A percentile compares a stretch with the other conserved stretches of the same genome.
phyloP scores from a whole-genome alignment of 35 echinoderm and acorn worm species.

The Ophiothrix spiculata region DNA sequence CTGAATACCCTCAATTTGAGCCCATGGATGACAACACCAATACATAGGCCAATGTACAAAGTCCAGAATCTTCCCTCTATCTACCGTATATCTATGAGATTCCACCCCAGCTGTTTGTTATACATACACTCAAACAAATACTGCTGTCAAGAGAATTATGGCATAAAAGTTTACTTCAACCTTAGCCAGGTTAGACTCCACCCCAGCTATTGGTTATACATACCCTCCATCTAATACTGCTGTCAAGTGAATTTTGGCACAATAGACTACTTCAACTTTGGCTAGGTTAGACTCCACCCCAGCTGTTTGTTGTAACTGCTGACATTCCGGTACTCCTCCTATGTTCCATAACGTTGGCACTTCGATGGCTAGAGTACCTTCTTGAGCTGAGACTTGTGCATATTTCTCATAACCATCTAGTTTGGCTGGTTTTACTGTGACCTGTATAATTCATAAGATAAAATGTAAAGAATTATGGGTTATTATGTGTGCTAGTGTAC shows the following conservation, averaged over 20 bases:
- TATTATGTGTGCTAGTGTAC: no score
- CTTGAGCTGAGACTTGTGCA: slow-evolving; percentile 51
- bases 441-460: no score
- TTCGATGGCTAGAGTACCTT: slow-evolving; percentile 24
- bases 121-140: slow-evolving; percentile 51
- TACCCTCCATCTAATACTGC: slow-evolving; percentile 58
- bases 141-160: slow-evolving; percentile 35
- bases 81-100: no score
- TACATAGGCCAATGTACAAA: no score
- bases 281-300: slow-evolving; percentile 41
- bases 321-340: slow-evolving; percentile 1
- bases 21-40: no score
- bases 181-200: slow-evolving; percentile 36
- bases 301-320: slow-evolving; percentile 7
- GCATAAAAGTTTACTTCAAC: slow-evolving; percentile 58
- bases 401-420: slow-evolving; percentile 47
- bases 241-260: slow-evolving; percentile 34
- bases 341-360: slow-evolving; percentile 65
- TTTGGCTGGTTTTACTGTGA: slow-evolving; percentile 33
- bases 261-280: slow-evolving; percentile 60
- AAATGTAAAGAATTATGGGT: no score
- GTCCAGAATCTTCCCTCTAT: no score
- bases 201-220: not conserved
- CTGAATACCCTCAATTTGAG: no score
- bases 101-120: not conserved